These are phyloP conservation scores for Sapajus apella DNA, from an alignment of 2,113 vertebrate genomes.

Conservation along the genomic window DNA sequence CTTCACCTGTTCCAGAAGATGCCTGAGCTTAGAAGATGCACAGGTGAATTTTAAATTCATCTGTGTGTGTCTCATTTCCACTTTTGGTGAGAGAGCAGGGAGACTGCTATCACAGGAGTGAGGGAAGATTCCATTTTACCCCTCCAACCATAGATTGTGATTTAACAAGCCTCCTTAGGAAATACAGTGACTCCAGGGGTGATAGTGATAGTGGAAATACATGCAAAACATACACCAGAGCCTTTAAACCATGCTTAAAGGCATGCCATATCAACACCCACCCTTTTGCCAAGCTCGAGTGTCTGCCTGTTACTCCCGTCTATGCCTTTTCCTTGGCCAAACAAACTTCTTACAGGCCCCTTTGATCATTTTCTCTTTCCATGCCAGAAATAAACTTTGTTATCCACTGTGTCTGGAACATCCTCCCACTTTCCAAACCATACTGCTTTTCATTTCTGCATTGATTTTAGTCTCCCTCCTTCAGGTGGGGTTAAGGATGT, in stretches of 20 bases:
- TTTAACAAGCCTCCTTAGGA: background rate
- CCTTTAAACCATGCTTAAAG: background rate
- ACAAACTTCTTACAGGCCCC: constrained; percentile 32
- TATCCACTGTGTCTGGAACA: constrained; percentile 40
- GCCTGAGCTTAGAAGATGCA: background rate
- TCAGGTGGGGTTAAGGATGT: background rate
- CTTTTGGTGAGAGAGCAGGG: background rate
- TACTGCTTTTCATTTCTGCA: constrained; percentile 63
- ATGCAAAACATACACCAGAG: accelerated
- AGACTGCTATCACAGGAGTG: background rate
- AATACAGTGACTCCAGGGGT: background rate
- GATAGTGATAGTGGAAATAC: background rate
- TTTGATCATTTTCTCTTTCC: constrained; percentile 55
- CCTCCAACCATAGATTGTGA: background rate
- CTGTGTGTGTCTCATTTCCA: background rate
- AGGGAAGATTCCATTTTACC: too few species aligned
- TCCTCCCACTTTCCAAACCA: constrained; percentile 66
- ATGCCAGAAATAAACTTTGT: constrained; percentile 54
- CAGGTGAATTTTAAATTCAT: background rate
- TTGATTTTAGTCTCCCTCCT: background rate
- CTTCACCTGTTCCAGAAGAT: background rate
- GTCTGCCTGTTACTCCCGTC: constrained; percentile 51
- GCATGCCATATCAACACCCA: background rate
- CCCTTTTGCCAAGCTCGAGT: background rate
- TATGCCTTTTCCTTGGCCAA: constrained; percentile 57